These are phyloP conservation scores for Illadopsis cleaveri DNA, from an alignment of 2,113 vertebrate genomes.

Conservation along the genomic window DNA sequence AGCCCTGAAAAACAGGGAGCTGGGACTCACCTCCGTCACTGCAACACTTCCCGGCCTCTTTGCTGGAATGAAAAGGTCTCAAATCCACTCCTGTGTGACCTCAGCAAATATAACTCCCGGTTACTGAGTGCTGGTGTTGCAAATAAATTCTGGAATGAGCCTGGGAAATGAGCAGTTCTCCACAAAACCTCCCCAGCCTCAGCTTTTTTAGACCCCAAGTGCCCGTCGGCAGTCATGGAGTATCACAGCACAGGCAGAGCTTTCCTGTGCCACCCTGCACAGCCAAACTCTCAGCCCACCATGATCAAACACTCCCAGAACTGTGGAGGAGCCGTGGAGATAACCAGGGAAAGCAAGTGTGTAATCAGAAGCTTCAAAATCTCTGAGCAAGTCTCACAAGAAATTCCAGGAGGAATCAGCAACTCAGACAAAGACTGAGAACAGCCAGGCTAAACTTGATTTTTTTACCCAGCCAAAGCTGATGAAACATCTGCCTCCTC, in stretches of 20 bases:
- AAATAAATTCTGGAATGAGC: background rate
- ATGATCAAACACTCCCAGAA: background rate
- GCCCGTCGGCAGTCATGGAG: fast-evolving
- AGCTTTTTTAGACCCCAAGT: fast-evolving
- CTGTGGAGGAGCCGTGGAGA: fast-evolving
- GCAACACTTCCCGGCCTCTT: background rate
- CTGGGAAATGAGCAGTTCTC: background rate
- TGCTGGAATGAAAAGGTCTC: background rate
- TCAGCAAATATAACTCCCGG: background rate
- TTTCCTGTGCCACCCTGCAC: background rate
- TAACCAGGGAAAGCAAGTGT: background rate
- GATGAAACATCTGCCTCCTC: background rate
- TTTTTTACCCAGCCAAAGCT: background rate
- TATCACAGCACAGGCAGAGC: fast-evolving
- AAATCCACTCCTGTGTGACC: background rate
- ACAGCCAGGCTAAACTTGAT: background rate
- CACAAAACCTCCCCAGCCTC: fast-evolving
- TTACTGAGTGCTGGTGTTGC: background rate
- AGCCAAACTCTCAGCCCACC: fast-evolving
- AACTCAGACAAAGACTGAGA: background rate
- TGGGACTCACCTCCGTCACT: background rate
- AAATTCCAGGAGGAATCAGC: background rate
- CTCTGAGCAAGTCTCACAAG: fast-evolving
- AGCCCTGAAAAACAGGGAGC: background rate
- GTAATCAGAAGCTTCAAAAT: background rate